Conservation (phyloP, 1,140 invertebrate genomes). For the Ceratitis capitata region DNA sequence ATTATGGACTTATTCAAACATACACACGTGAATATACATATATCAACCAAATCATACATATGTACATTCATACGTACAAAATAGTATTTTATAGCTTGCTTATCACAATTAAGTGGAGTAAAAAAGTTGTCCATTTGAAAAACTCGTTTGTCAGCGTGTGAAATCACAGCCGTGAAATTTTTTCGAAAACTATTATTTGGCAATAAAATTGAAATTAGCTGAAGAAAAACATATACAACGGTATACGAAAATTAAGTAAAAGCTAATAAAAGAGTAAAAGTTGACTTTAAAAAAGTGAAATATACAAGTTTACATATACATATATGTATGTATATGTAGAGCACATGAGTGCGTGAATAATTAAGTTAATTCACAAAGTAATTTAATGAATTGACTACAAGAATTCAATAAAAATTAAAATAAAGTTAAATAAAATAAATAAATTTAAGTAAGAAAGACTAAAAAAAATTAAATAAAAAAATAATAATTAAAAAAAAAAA, state of each 20-base stretch:
- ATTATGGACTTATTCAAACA: too few relatives aligned
- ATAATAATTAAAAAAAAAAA: too few relatives aligned
- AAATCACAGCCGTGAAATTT: constrained; percentile 16
- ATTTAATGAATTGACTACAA: too few relatives aligned
- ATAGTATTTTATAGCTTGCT: too few relatives aligned
- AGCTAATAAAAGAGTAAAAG: background rate
- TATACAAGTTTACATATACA: background rate
- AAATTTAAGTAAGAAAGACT: background rate
- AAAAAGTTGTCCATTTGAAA: too few relatives aligned
- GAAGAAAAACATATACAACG: background rate
- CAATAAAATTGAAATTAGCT: background rate
- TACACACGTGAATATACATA: too few relatives aligned
- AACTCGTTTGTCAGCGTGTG: constrained; percentile 12
- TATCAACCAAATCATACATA: too few relatives aligned
- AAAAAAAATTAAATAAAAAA: too few relatives aligned
- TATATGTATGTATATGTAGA: background rate
- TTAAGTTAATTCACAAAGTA: too few relatives aligned
- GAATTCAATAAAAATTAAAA: background rate
- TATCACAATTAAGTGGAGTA: too few relatives aligned
- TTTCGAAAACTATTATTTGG: constrained; percentile 5
- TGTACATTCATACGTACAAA: too few relatives aligned
- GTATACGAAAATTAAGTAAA: background rate
- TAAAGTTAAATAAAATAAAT: background rate
- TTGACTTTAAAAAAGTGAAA: background rate
- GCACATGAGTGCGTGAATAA: background rate